These are phyloP conservation scores for Caerostris darwini DNA, from an alignment of 1,140 invertebrate genomes.

Conservation along the genomic window DNA sequence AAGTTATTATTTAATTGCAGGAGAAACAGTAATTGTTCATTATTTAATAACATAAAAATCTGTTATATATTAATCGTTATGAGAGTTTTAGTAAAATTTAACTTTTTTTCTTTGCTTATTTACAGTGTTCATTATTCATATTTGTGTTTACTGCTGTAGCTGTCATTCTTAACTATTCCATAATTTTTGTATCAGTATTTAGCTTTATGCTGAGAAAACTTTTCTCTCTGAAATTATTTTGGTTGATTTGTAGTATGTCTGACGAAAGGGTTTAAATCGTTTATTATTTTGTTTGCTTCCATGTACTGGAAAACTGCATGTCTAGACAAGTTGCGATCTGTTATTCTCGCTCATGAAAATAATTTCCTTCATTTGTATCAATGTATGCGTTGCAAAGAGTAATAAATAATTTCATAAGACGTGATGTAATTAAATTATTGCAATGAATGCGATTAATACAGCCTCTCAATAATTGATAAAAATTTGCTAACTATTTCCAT, in stretches of 20 bases:
- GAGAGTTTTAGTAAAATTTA: neutral
- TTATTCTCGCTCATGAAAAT: neutral
- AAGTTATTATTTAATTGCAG: neutral
- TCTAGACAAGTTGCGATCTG: neutral
- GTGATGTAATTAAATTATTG: too few species aligned
- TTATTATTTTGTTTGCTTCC: neutral
- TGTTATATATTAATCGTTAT: too few species aligned
- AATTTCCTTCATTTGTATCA: too few species aligned
- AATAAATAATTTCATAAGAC: too few species aligned
- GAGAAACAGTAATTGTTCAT: too few species aligned
- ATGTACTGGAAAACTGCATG: neutral
- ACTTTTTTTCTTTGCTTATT: neutral
- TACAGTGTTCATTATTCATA: neutral
- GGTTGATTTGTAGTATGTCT: too few species aligned
- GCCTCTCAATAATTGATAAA: too few species aligned
- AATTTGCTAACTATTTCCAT: too few species aligned
- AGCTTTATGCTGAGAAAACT: too few species aligned
- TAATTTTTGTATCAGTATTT: neutral
- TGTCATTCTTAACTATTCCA: neutral
- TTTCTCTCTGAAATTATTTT: neutral
- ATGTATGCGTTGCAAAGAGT: too few species aligned
- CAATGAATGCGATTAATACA: too few species aligned
- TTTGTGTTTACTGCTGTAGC: conserved; percentile 5
- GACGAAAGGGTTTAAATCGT: neutral
- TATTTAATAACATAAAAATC: too few species aligned